Evolutionary conservation across 92 coral and sea anemone genomes (phyloP).

Genomic region (Diadumene lineata): DNA sequence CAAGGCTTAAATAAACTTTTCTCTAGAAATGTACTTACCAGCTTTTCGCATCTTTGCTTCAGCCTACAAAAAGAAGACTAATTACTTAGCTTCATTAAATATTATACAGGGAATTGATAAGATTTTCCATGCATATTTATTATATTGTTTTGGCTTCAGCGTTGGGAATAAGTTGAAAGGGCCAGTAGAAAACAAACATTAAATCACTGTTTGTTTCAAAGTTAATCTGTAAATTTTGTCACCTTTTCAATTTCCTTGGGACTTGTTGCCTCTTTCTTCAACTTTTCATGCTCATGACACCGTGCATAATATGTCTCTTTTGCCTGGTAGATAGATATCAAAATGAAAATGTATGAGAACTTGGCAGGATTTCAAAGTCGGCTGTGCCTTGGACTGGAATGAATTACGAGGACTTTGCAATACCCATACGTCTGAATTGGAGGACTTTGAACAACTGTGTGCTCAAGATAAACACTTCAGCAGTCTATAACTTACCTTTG

Average conservation of each 20-base stretch:
- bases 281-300: slow-evolving; percentile 88
- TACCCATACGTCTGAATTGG: too few relatives aligned
- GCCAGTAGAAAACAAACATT: too few relatives aligned
- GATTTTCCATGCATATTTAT: too few relatives aligned
- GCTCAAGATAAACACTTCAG: neutral
- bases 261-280: slow-evolving; percentile 85
- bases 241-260: slow-evolving; percentile 97
- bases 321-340: slow-evolving; percentile 49
- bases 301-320: slow-evolving; percentile 92
- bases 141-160: too few relatives aligned
- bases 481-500: slow-evolving; percentile 58
- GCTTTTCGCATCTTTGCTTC: slow-evolving; percentile 88
- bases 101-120: neutral
- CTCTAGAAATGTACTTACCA: slow-evolving; percentile 36
- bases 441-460: neutral
- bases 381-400: too few relatives aligned
- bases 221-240: neutral
- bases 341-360: neutral
- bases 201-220: neutral
- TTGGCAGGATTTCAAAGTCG: too few relatives aligned
- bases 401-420: too few relatives aligned
- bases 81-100: neutral
- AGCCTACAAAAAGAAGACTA: slow-evolving; percentile 56
- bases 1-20: too few relatives aligned
- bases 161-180: too few relatives aligned